Percentiles rank a stretch among this genome's conserved stretches.
Evolutionary conservation across 1,140 invertebrate genomes (phyloP).

Genomic region (Episyrphus balteatus): DNA sequence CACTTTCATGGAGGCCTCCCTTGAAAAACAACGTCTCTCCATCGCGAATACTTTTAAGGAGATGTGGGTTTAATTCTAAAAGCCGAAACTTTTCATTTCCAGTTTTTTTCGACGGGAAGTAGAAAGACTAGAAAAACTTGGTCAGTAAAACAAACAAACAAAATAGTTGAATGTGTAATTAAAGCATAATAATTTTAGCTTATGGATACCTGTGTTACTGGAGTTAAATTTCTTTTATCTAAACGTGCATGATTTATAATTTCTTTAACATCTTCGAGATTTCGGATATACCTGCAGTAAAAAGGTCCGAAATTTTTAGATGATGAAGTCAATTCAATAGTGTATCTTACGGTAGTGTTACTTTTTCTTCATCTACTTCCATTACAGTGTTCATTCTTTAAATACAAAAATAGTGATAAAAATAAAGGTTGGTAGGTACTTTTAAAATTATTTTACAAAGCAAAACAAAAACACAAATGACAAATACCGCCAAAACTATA

Average conservation of each 20-base stretch:
- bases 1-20: conserved; percentile 51
- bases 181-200: not conserved
- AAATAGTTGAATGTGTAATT: not conserved
- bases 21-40: conserved; percentile 46
- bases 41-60: conserved; percentile 47
- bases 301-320: no score
- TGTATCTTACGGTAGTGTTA: conserved; percentile 15
- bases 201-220: conserved; percentile 52
- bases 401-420: no score
- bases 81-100: conserved; percentile 46
- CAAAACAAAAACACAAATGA: no score
- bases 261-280: conserved; percentile 45
- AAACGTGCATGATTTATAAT: conserved; percentile 57
- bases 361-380: conserved; percentile 22
- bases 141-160: not conserved
- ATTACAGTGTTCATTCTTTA: conserved; percentile 4
- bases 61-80: conserved; percentile 53
- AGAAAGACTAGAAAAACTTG: conserved; percentile 34
- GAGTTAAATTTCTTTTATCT: conserved; percentile 49
- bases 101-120: conserved; percentile 40
- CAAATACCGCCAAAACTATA: no score
- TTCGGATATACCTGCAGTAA: conserved; percentile 37
- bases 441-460: no score
- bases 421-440: no score
- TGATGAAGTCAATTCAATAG: no score